Conservation (phyloP, 2,113 vertebrate species). For the Protobothrops flavoviridis region DNA sequence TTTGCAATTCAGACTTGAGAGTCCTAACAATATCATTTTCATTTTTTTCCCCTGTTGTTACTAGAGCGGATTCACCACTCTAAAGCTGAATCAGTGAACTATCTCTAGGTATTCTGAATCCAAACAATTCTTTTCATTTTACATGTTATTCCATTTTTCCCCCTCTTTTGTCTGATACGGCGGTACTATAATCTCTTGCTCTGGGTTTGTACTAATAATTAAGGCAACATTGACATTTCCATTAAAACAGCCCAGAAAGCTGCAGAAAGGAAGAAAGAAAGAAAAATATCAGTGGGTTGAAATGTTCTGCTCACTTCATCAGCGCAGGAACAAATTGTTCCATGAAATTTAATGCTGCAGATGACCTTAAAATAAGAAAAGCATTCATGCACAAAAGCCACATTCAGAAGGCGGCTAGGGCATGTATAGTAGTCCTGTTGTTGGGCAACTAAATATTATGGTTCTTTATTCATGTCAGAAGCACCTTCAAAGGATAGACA, state of each 20-base stretch:
- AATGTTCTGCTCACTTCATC: conserved; percentile 19
- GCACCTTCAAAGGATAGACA: background rate
- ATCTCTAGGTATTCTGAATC: conserved; percentile 23
- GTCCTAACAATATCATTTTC: background rate
- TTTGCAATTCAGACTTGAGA: background rate
- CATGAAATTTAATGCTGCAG: background rate
- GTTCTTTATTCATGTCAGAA: background rate
- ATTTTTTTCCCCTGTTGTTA: conserved; percentile 27
- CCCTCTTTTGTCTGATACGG: conserved; percentile 46
- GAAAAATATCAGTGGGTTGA: conserved; percentile 28
- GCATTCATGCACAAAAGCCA: background rate
- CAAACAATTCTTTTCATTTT: conserved; percentile 32
- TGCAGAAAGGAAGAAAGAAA: conserved; percentile 23
- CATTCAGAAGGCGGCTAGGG: background rate
- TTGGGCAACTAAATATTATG: background rate
- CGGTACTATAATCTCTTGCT: conserved; percentile 47
- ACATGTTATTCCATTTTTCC: background rate
- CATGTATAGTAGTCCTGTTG: background rate
- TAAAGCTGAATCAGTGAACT: conserved; percentile 32
- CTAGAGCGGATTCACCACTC: conserved; percentile 12
- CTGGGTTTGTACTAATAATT: conserved; percentile 50
- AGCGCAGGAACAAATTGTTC: conserved; percentile 22
- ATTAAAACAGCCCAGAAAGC: conserved; percentile 50
- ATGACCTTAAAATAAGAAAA: conserved; percentile 28
- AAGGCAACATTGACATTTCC: conserved; percentile 50